A percentile compares a stretch with the other conserved stretches of the same genome.
Conservation (phyloP, 2,888 invertebrate genomes). For the Omphaloscelis lunosa region DNA sequence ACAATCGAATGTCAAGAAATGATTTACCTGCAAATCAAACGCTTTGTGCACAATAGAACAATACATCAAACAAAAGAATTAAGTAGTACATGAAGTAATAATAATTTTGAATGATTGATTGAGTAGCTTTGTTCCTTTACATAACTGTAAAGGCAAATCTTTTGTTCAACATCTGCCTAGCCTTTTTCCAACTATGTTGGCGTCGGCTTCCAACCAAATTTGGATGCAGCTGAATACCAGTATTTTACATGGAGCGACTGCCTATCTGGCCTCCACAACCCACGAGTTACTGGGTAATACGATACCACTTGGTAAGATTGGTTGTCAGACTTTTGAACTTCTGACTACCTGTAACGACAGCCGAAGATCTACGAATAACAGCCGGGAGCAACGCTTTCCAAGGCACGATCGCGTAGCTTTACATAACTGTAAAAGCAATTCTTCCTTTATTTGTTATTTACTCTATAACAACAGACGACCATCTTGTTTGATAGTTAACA, state of each 20-base stretch:
- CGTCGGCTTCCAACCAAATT: neutral
- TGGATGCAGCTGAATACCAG: neutral
- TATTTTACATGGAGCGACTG: neutral
- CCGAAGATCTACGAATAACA: neutral
- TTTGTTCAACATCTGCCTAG: neutral
- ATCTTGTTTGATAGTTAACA: neutral
- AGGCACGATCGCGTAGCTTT: neutral
- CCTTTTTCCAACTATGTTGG: neutral
- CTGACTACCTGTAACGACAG: neutral
- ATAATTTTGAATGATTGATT: neutral
- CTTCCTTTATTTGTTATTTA: neutral
- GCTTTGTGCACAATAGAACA: constrained; percentile 1
- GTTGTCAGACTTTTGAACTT: neutral
- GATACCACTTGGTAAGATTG: neutral
- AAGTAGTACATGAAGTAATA: neutral
- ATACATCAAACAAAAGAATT: neutral
- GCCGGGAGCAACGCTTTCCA: neutral
- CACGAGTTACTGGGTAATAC: neutral
- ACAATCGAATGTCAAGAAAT: neutral
- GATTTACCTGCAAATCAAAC: neutral
- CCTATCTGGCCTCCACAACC: neutral
- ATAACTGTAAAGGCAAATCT: neutral
- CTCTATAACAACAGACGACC: neutral
- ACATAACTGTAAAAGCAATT: neutral
- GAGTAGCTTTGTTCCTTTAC: neutral